Conservation (phyloP, 2,113 vertebrate genomes). For the Erinaceus europaeus region DNA sequence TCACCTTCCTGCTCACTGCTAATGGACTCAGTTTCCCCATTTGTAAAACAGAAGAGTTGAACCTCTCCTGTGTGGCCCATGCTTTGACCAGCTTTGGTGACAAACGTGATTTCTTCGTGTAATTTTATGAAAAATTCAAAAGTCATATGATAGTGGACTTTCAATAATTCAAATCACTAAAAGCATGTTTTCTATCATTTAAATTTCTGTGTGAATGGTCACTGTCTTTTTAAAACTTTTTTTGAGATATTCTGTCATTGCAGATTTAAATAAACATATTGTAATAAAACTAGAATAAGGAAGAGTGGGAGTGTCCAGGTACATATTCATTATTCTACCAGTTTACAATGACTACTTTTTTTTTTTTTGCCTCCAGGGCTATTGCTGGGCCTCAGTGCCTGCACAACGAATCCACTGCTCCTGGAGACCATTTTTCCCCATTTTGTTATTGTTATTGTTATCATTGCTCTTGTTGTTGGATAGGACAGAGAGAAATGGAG, state of each 20-base stretch:
- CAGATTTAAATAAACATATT: not conserved
- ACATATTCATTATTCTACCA: too few relatives aligned
- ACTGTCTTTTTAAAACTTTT: conserved; percentile 33
- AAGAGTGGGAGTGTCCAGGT: not conserved
- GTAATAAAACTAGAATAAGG: not conserved
- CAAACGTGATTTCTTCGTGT: not conserved
- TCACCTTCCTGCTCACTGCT: too few relatives aligned
- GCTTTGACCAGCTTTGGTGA: not conserved
- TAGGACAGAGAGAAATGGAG: too few relatives aligned
- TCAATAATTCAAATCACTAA: not conserved
- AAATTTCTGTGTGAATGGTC: conserved; percentile 12
- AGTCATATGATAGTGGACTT: not conserved
- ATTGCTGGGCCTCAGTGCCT: too few relatives aligned
- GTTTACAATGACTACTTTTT: too few relatives aligned
- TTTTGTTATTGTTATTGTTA: too few relatives aligned
- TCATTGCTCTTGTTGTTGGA: too few relatives aligned
- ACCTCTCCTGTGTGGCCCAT: not conserved
- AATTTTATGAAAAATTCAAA: not conserved
- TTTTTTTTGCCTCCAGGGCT: too few relatives aligned
- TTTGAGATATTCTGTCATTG: not conserved
- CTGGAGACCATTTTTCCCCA: too few relatives aligned
- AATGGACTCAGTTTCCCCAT: not conserved
- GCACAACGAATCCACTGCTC: too few relatives aligned
- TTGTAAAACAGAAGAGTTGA: not conserved
- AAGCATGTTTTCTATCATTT: conserved; percentile 27